Conservation (phyloP, 2,888 invertebrate species). For the Arge pagana region DNA sequence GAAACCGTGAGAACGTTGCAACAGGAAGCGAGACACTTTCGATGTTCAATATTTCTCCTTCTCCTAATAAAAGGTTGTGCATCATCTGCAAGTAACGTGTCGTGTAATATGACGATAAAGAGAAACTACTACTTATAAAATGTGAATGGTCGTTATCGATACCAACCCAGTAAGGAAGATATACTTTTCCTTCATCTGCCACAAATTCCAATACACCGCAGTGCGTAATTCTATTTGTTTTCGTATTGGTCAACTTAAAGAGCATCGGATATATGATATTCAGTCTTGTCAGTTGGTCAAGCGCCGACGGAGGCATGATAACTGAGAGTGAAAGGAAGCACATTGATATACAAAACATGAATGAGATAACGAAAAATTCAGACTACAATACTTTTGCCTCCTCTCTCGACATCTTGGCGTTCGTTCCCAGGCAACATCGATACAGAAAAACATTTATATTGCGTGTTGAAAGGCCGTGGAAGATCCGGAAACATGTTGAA, state of each 20-base stretch:
- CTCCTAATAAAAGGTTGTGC: slow-evolving; percentile 88
- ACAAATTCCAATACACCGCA: slow-evolving; percentile 98
- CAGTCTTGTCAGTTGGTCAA: slow-evolving; percentile 88
- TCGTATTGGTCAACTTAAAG: slow-evolving; percentile 90
- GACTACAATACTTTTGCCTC: slow-evolving; percentile 84
- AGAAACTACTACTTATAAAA: slow-evolving; percentile 4
- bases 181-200: slow-evolving; percentile 97
- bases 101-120: slow-evolving; percentile 20
- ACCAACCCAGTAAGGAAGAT: slow-evolving; percentile 95
- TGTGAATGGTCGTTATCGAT: not conserved
- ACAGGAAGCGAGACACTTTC: slow-evolving; percentile 93
- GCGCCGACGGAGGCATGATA: slow-evolving; percentile 96
- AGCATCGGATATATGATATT: slow-evolving; percentile 99
- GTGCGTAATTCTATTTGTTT: slow-evolving; percentile 84
- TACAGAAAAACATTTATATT: slow-evolving; percentile 91
- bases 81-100: slow-evolving; percentile 76
- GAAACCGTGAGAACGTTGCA: slow-evolving; percentile 96
- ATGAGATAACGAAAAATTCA: slow-evolving; percentile 9
- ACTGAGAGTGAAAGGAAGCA: slow-evolving; percentile 65
- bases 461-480: slow-evolving; percentile 78
- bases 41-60: slow-evolving; percentile 85
- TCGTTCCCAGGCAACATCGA: slow-evolving; percentile 95
- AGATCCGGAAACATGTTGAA: slow-evolving; percentile 89
- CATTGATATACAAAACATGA: slow-evolving; percentile 1
- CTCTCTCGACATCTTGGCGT: slow-evolving; percentile 90